Evolutionary conservation across 2,888 invertebrate species (phyloP).

Genomic region (Lordiphosa fenestrarum): DNA sequence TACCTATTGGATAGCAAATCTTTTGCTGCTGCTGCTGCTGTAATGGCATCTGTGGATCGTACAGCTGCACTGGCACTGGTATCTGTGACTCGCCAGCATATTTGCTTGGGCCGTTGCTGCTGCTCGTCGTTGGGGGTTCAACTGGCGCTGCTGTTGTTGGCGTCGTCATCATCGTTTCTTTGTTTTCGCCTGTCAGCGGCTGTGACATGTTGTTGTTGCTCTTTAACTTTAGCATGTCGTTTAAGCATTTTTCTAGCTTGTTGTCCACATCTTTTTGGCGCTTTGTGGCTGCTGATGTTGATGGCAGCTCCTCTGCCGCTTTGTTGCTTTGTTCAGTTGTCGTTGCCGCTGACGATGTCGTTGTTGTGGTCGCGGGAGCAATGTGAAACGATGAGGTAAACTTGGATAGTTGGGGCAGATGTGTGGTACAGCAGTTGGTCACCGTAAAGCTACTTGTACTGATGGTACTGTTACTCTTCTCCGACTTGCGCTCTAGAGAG

Average conservation of each 20-base stretch:
- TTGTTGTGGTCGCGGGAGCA: slow-evolving; percentile 47
- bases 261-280: slow-evolving; percentile 79
- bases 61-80: slow-evolving; percentile 66
- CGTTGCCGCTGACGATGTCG: slow-evolving; percentile 21
- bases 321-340: slow-evolving; percentile 24
- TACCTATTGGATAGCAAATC: slow-evolving; percentile 74
- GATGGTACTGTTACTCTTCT: slow-evolving; percentile 78
- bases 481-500: slow-evolving; percentile 78
- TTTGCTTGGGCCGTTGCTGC: slow-evolving; percentile 39
- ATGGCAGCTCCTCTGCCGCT: slow-evolving; percentile 32
- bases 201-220: slow-evolving; percentile 46
- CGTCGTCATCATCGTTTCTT: slow-evolving; percentile 49
- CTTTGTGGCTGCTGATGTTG: slow-evolving; percentile 65
- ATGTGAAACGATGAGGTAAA: slow-evolving; percentile 79
- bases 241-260: slow-evolving; percentile 79
- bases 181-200: slow-evolving; percentile 50
- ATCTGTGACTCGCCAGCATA: slow-evolving; percentile 58
- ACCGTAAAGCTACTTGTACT: slow-evolving; percentile 77
- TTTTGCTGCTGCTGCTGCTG: slow-evolving; percentile 56
- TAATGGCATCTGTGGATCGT: slow-evolving; percentile 62
- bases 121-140: slow-evolving; percentile 15
- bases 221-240: slow-evolving; percentile 78
- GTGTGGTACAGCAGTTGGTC: slow-evolving; percentile 79
- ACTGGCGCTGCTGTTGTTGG: slow-evolving; percentile 31
- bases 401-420: slow-evolving; percentile 78